These are phyloP conservation scores for Oncorhynchus masou DNA, from an alignment of 2,113 vertebrate genomes.

Conservation along the genomic window DNA sequence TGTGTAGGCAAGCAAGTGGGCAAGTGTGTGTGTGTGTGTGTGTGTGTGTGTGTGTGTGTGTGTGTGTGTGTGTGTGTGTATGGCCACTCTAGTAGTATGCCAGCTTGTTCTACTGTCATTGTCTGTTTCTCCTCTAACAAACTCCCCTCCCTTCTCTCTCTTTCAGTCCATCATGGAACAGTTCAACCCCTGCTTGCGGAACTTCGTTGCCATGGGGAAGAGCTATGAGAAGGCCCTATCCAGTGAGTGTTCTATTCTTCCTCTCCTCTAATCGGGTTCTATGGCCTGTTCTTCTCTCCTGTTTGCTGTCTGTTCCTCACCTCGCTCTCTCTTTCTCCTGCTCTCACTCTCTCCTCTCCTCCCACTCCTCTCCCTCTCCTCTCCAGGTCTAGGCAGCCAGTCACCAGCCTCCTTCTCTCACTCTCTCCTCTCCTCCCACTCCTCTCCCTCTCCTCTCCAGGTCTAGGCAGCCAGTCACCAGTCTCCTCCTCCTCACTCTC, in stretches of 20 bases:
- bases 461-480: slow-evolving; percentile 16
- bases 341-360: not conserved
- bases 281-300: not conserved
- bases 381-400: slow-evolving; percentile 36
- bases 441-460: slow-evolving; percentile 5
- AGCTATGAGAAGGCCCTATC: slow-evolving; percentile 98
- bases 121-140: not conserved
- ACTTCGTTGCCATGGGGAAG: slow-evolving; percentile 99
- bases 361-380: slow-evolving; percentile 9
- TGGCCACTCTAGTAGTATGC: not conserved
- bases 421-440: not conserved
- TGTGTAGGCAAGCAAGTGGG: not conserved
- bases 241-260: slow-evolving; percentile 77
- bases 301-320: not conserved
- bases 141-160: slow-evolving; percentile 26
- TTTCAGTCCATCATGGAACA: slow-evolving; percentile 97
- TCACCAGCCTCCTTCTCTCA: slow-evolving; percentile 25
- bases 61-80: not conserved
- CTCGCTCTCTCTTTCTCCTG: too few relatives aligned
- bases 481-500: too few relatives aligned
- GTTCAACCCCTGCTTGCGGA: slow-evolving; percentile 98
- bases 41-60: too few relatives aligned
- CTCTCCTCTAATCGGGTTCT: not conserved
- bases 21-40: too few relatives aligned
- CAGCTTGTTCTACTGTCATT: not conserved